phyloP scores from a whole-genome alignment of 2,888 invertebrate species.

The Aspidiotus destructor region DNA sequence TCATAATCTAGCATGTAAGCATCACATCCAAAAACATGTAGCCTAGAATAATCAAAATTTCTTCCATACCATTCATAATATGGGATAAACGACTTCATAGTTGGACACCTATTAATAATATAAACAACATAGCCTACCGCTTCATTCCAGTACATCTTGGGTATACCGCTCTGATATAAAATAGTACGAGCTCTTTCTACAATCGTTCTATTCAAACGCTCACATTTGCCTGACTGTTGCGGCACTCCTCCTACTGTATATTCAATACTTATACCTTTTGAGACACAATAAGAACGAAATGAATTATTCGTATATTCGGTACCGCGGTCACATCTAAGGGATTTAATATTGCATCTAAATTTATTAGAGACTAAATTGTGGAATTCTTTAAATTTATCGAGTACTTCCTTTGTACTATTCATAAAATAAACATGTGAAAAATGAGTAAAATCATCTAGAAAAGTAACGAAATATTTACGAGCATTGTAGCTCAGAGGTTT shows the following conservation, averaged over 20 bases:
- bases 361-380: neutral
- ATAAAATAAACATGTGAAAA: too few species aligned
- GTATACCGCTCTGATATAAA: neutral
- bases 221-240: neutral
- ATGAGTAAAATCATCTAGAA: too few species aligned
- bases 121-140: neutral
- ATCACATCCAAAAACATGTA: neutral
- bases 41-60: neutral
- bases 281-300: neutral
- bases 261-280: neutral
- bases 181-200: neutral
- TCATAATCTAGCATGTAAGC: neutral
- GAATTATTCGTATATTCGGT: neutral
- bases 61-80: neutral
- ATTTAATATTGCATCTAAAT: neutral
- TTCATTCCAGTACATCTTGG: neutral
- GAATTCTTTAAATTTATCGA: neutral
- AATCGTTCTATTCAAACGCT: too few species aligned
- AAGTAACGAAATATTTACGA: too few species aligned
- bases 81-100: neutral
- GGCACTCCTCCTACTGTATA: neutral
- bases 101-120: neutral
- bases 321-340: neutral
- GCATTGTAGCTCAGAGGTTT: too few species aligned
- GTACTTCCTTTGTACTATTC: neutral